These are phyloP conservation scores for Prochilodus magdalenae DNA, from an alignment of 2,113 vertebrate species.

Conservation along the genomic window DNA sequence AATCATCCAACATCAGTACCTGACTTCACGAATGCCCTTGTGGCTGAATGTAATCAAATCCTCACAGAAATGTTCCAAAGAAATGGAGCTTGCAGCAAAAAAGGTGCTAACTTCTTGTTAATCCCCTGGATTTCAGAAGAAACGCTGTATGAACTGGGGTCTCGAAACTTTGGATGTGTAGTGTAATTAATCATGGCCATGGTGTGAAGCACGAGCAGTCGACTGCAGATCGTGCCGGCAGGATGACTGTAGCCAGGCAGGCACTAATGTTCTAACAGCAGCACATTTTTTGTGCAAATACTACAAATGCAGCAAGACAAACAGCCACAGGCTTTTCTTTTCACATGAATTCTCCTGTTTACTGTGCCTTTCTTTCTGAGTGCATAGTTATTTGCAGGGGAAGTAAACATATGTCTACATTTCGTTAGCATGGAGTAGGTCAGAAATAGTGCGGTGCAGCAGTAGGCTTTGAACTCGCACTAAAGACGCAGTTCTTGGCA, in stretches of 20 bases:
- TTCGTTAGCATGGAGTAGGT: conserved; percentile 21
- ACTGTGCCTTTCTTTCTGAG: conserved; percentile 31
- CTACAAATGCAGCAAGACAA: conserved; percentile 9
- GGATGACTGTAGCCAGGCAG: conserved; percentile 10
- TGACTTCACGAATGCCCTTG: background rate
- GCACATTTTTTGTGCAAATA: conserved; percentile 14
- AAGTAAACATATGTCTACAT: conserved; percentile 39
- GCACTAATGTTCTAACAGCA: conserved; percentile 48
- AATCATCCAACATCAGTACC: background rate
- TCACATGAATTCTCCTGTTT: conserved; percentile 29
- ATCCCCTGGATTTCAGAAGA: background rate
- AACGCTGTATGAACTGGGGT: background rate
- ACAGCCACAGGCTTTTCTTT: conserved; percentile 37
- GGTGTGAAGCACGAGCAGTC: background rate
- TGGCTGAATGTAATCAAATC: background rate
- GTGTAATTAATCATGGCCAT: background rate
- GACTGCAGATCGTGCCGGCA: background rate
- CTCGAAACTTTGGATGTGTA: background rate
- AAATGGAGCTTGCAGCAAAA: background rate
- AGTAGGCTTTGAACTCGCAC: conserved; percentile 16
- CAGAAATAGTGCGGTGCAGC: background rate
- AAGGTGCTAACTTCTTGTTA: too few relatives aligned
- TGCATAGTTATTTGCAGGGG: conserved; percentile 11
- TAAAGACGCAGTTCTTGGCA: conserved; percentile 63
- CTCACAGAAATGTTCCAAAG: background rate